These are phyloP conservation scores for Antennarius maculatus DNA, from an alignment of 2,797 vertebrate species.

Conservation along the genomic window DNA sequence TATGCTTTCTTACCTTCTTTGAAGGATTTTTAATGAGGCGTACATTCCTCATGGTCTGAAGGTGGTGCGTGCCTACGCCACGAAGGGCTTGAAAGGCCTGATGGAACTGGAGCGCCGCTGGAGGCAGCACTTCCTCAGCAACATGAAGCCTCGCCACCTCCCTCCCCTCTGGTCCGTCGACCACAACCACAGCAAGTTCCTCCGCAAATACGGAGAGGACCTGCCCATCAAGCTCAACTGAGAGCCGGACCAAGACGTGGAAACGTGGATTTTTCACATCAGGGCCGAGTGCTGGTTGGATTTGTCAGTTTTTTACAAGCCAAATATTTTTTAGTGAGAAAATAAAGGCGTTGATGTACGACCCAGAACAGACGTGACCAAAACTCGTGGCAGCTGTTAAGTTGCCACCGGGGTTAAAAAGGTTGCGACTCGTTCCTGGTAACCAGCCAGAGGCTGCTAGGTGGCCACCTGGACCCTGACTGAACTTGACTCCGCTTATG, in stretches of 20 bases:
- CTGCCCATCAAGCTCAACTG: conserved; percentile 85
- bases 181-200: conserved; percentile 94
- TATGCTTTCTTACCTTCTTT: conserved; percentile 3
- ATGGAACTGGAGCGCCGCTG: conserved; percentile 94
- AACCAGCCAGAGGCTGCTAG: conserved; percentile 32
- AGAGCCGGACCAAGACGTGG: conserved; percentile 5
- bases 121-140: conserved; percentile 94
- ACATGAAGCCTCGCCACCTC: conserved; percentile 91
- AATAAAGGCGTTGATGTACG: background rate
- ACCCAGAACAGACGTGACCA: background rate
- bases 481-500: conserved; percentile 22
- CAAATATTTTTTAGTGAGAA: conserved; percentile 1
- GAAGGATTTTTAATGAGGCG: conserved; percentile 92
- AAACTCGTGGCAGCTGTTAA: conserved; percentile 6
- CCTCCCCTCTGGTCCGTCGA: conserved; percentile 93
- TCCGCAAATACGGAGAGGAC: conserved; percentile 90
- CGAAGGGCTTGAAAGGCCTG: conserved; percentile 86
- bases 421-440: background rate
- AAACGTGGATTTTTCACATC: background rate
- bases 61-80: conserved; percentile 87
- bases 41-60: conserved; percentile 95
- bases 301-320: conserved; percentile 9
- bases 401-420: background rate
- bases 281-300: background rate
- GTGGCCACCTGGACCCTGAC: conserved; percentile 1